Base-by-base conservation (phyloP, 2,113 vertebrate genomes). In the Anhinga rufa region DNA sequence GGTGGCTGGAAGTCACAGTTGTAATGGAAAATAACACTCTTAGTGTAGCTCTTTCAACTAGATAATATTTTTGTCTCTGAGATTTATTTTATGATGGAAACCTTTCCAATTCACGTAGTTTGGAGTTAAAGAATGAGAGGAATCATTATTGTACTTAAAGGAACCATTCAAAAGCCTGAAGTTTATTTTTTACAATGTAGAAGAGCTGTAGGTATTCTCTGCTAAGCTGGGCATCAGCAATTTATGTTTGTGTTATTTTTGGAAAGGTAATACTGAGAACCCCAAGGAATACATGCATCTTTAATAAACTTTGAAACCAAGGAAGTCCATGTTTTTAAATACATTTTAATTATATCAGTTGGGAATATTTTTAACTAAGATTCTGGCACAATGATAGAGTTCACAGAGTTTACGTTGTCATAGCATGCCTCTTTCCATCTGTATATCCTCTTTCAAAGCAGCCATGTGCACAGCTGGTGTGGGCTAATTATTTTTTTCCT, bases 391-490 rank as follows among this genome's bases (percentile, higher is more conserved):
- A 12, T 84, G 48, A 17, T 76, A 15, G 92, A 93, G 88, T 90
- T 92, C 91, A 76, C 32, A 82, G 80, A 86, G 49, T 95, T 95
- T 92, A 87, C 74, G 17, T 80, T 89, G 48, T 93, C 51, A 70
- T 48, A 87, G 86, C 49, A 28, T 80, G 68, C 38, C 84, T 91
- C 34, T 87, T 96, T 90, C 79, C 17, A 17, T 49, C 92, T 76
- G 68, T 48, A 34, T 82, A 66, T 82, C 58, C 72, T 51, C 74
- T 72, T 94, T 71, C 62, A 91, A 96, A 83, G 86, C 84, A 97
- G 88, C 88, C 72, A 28, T 26, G 49, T 95, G 70, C 87, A 96
- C 92, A 94, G 95, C 82, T 96, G 97, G 92, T 97, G 64, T 70
- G 29, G 92, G 17, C 42, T 92, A 54, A 95, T 93, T 71, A 72